Conservation (phyloP, 1,140 invertebrate genomes). For the Amyelois transitella region DNA sequence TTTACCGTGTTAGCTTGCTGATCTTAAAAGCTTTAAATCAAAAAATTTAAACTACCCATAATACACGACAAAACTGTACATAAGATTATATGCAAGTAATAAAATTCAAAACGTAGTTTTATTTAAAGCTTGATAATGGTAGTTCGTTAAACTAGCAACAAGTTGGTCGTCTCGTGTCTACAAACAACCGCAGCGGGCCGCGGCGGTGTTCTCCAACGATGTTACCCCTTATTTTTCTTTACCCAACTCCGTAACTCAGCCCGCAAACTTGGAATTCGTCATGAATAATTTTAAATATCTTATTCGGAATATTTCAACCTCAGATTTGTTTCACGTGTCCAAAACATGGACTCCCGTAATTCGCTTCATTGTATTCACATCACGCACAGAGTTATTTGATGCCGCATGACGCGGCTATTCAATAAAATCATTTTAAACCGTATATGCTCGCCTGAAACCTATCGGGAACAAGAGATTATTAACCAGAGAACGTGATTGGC, state of each 20-base stretch:
- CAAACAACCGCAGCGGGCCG: not conserved
- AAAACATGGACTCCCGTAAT: conserved; percentile 14
- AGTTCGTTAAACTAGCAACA: not conserved
- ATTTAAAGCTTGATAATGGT: not conserved
- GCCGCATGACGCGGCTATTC: conserved; percentile 15
- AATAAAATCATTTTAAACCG: not conserved
- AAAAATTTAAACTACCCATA: too few relatives aligned
- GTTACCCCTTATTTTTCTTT: conserved; percentile 36
- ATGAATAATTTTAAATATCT: conserved; percentile 65
- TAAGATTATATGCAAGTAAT: not conserved
- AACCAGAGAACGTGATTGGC: not conserved
- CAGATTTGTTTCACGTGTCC: not conserved
- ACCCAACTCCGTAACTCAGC: conserved; percentile 30
- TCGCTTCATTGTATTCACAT: conserved; percentile 28
- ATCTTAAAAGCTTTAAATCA: too few relatives aligned
- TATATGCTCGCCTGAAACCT: not conserved
- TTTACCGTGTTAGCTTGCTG: too few relatives aligned
- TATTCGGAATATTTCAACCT: conserved; percentile 42
- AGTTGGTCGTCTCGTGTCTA: not conserved
- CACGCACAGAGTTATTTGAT: conserved; percentile 28
- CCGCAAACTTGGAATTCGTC: conserved; percentile 54
- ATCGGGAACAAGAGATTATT: not conserved
- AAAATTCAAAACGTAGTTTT: not conserved
- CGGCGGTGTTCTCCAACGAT: not conserved
- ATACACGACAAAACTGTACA: too few relatives aligned